These are phyloP conservation scores for Amphiura filiformis DNA, from an alignment of 35 echinoderm and acorn worm genomes.

Conservation along the genomic window DNA sequence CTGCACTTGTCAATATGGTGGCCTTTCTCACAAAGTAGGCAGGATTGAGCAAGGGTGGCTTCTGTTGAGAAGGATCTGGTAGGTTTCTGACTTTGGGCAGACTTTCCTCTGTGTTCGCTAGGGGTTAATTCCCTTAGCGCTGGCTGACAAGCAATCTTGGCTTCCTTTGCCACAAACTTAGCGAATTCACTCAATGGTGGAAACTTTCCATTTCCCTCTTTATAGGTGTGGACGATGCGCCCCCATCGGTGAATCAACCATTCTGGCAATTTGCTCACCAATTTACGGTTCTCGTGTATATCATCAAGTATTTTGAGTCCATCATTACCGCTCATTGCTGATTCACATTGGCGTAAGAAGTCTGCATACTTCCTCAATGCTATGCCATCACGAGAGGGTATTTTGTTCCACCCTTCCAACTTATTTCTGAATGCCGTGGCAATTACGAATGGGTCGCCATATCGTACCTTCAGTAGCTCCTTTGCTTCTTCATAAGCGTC, in stretches of 20 bases:
- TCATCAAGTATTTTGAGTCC: slow-evolving; percentile 50
- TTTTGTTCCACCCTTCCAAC: slow-evolving; percentile 55
- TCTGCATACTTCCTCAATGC: slow-evolving; percentile 58
- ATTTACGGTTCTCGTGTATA: slow-evolving; percentile 54
- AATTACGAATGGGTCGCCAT: slow-evolving; percentile 62
- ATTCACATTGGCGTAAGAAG: slow-evolving; percentile 34
- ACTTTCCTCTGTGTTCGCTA: not conserved
- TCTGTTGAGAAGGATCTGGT: not conserved
- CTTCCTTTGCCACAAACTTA: slow-evolving; percentile 46
- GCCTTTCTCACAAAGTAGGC: slow-evolving; percentile 23
- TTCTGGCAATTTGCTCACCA: slow-evolving; percentile 62
- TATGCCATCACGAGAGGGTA: slow-evolving; percentile 34
- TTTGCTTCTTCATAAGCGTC: slow-evolving; percentile 51
- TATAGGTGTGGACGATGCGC: slow-evolving; percentile 25
- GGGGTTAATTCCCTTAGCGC: not conserved
- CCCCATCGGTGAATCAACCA: slow-evolving; percentile 47
- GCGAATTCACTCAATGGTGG: slow-evolving; percentile 49
- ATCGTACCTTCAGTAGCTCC: slow-evolving; percentile 35
- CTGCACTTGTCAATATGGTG: slow-evolving; percentile 47
- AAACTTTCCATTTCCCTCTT: slow-evolving; percentile 13
- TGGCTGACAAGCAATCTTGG: slow-evolving; percentile 54
- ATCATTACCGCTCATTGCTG: slow-evolving; percentile 30
- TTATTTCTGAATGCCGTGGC: slow-evolving; percentile 56
- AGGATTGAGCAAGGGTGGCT: not conserved
- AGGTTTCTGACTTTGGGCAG: not conserved